Conservation (phyloP, 2,888 invertebrate genomes). For the Morpho helenor region DNA sequence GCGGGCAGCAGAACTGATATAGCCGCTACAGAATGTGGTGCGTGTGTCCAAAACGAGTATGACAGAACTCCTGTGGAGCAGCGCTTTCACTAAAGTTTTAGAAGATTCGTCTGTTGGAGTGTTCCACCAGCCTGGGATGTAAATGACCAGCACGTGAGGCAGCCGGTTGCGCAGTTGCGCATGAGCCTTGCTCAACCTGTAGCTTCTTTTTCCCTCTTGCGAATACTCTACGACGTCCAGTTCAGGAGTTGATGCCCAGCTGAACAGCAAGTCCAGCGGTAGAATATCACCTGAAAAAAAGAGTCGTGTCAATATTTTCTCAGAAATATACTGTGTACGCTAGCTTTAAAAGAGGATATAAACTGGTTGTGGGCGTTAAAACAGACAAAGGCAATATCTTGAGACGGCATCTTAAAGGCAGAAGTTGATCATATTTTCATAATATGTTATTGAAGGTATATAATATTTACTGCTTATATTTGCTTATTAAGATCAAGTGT, state of each 20-base stretch:
- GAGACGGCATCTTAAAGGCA: too few species aligned
- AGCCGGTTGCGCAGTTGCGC: slow-evolving; percentile 33
- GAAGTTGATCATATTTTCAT: too few species aligned
- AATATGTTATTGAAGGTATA: too few species aligned
- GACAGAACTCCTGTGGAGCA: slow-evolving; percentile 43
- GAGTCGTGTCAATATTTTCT: too few species aligned
- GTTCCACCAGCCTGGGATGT: slow-evolving; percentile 70
- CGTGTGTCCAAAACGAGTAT: slow-evolving; percentile 57
- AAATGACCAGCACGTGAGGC: slow-evolving; percentile 40
- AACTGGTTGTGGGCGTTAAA: too few species aligned
- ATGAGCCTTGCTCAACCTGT: slow-evolving; percentile 42
- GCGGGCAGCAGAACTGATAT: slow-evolving; percentile 53
- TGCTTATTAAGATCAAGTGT: too few species aligned
- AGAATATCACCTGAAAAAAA: slow-evolving; percentile 54
- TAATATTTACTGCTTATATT: too few species aligned
- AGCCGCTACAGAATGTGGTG: slow-evolving; percentile 54
- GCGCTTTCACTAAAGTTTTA: slow-evolving; percentile 44
- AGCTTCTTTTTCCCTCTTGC: slow-evolving; percentile 29
- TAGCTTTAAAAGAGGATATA: too few species aligned
- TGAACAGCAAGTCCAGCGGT: slow-evolving; percentile 51
- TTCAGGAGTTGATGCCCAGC: slow-evolving; percentile 37
- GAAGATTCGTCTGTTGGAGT: slow-evolving; percentile 57
- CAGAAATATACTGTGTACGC: too few species aligned
- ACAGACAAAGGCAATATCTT: too few species aligned
- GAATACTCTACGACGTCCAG: slow-evolving; percentile 49